A percentile compares a stretch with the other conserved stretches of the same genome.
phyloP scores from a whole-genome alignment of 2,113 vertebrate species.

The Lynx canadensis region DNA sequence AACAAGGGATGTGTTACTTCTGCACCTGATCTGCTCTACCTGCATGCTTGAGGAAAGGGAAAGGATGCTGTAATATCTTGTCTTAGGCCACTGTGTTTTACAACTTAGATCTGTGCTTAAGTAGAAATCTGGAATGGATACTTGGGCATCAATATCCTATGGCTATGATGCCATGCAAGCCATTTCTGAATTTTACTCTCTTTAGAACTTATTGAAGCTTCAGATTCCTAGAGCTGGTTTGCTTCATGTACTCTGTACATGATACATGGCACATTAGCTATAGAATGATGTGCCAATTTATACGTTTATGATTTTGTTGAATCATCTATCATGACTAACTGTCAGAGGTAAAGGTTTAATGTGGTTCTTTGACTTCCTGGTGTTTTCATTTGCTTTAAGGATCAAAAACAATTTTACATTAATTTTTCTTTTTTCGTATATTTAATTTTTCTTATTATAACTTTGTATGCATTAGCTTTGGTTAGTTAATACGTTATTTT shows the following conservation, averaged over 20 bases:
- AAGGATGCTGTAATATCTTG: background rate
- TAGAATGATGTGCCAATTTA: background rate
- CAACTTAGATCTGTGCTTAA: background rate
- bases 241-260: background rate
- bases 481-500: constrained; percentile 42
- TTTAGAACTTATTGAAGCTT: background rate
- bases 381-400: background rate
- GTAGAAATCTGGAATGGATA: background rate
- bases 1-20: background rate
- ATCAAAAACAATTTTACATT: background rate
- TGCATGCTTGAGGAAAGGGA: background rate
- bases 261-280: background rate
- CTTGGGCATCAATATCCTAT: background rate
- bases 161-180: background rate
- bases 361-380: background rate
- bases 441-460: constrained; percentile 29
- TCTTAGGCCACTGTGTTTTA: background rate
- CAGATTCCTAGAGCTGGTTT: background rate
- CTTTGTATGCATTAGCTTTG: background rate
- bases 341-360: constrained; percentile 29
- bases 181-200: constrained; percentile 26
- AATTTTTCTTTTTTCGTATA: background rate
- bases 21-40: background rate
- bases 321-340: background rate
- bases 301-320: constrained; percentile 15